phyloP scores from a whole-genome alignment of 2,888 invertebrate species.

The Hylaea fasciaria region DNA sequence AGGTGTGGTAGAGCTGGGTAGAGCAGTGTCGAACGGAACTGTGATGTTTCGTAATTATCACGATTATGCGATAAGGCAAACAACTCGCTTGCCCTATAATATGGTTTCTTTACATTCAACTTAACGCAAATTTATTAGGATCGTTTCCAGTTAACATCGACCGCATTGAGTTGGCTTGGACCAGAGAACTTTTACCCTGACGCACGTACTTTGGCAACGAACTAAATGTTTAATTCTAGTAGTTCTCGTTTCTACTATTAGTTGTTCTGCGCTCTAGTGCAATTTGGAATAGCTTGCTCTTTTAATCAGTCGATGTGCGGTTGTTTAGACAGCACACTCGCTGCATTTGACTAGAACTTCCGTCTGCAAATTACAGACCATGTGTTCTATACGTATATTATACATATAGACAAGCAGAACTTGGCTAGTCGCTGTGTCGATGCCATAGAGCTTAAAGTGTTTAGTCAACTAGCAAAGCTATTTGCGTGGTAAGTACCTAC shows the following conservation, averaged over 20 bases:
- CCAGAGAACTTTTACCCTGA: constrained; percentile 10
- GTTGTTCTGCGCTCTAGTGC: constrained; percentile 7
- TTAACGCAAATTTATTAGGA: background rate
- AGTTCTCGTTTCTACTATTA: no score
- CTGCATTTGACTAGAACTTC: constrained; percentile 31
- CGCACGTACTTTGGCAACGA: constrained; percentile 27
- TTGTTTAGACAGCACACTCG: constrained; percentile 28
- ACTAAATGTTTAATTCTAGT: constrained; percentile 21
- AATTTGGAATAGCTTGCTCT: constrained; percentile 28
- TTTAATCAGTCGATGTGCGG: constrained; percentile 33
- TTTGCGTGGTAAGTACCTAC: background rate
- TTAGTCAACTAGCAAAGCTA: background rate
- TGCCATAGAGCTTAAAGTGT: constrained; percentile 1
- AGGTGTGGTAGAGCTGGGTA: no score
- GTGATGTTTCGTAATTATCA: no score
- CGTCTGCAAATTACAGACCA: constrained; percentile 25
- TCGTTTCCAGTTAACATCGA: background rate
- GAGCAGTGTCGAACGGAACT: no score
- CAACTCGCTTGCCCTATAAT: no score
- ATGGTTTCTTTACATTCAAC: background rate
- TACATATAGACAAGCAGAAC: background rate
- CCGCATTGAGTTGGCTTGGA: background rate
- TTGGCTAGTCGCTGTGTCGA: constrained; percentile 1
- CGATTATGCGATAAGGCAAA: no score
- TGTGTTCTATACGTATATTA: no score